Conservation (phyloP, 2,888 invertebrate species). For the Macaria notata region DNA sequence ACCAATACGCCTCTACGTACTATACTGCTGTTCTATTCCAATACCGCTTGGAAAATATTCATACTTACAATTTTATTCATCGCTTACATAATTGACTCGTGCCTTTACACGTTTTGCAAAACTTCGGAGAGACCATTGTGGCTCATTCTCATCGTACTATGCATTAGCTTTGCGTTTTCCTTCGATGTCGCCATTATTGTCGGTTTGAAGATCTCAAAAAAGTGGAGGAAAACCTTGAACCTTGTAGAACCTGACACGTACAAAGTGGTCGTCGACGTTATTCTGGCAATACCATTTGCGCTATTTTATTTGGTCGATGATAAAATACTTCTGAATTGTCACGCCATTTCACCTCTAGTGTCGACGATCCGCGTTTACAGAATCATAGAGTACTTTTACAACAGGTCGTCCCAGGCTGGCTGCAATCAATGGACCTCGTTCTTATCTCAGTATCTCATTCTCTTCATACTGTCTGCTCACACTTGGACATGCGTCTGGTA, state of each 20-base stretch:
- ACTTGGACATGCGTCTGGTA: constrained; percentile 76
- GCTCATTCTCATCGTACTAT: constrained; percentile 54
- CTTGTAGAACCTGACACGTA: constrained; percentile 66
- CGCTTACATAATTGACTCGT: constrained; percentile 65
- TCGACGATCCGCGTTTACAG: constrained; percentile 67
- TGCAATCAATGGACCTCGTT: constrained; percentile 77
- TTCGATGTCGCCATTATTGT: constrained; percentile 62
- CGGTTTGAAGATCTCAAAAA: constrained; percentile 66
- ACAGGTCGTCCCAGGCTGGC: constrained; percentile 70
- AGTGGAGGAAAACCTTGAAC: constrained; percentile 73
- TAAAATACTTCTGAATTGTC: constrained; percentile 47
- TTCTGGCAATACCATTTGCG: constrained; percentile 65
- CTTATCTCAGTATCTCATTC: constrained; percentile 71
- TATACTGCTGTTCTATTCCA: constrained; percentile 63
- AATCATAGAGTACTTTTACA: constrained; percentile 67
- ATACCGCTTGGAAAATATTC: constrained; percentile 63
- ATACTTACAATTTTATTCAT: constrained; percentile 58
- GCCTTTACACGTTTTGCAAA: constrained; percentile 62
- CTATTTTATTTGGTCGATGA: constrained; percentile 57
- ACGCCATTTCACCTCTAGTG: constrained; percentile 63
- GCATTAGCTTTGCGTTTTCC: constrained; percentile 60
- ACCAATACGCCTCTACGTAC: constrained; percentile 59
- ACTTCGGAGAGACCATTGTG: constrained; percentile 50
- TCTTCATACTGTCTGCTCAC: constrained; percentile 70
- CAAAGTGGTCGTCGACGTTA: constrained; percentile 57